phyloP scores from a whole-genome alignment of 2,888 invertebrate species.

The Encarsia formosa region DNA sequence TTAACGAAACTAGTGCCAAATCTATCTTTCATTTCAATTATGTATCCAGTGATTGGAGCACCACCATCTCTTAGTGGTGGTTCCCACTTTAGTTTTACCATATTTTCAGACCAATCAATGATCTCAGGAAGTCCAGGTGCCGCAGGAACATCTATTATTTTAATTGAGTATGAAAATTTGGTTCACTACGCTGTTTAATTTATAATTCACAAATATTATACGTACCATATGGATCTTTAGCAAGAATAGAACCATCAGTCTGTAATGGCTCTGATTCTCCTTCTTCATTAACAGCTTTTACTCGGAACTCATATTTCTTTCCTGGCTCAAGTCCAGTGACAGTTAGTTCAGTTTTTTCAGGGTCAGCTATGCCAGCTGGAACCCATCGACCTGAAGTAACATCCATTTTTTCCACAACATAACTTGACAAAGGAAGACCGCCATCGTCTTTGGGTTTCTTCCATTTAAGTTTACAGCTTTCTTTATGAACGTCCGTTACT shows the following conservation, averaged over 20 bases:
- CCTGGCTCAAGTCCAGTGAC: slow-evolving; percentile 89
- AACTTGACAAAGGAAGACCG: slow-evolving; percentile 85
- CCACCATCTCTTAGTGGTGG: slow-evolving; percentile 86
- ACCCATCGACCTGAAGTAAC: slow-evolving; percentile 81
- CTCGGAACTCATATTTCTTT: slow-evolving; percentile 95
- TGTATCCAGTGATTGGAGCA: slow-evolving; percentile 88
- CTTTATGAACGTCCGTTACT: slow-evolving; percentile 85
- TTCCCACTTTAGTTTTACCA: slow-evolving; percentile 87
- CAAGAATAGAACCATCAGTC: slow-evolving; percentile 80
- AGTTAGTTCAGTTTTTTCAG: slow-evolving; percentile 76
- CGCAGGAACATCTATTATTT: slow-evolving; percentile 66
- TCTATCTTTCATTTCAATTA: slow-evolving; percentile 89
- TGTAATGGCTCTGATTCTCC: slow-evolving; percentile 95
- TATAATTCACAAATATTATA: not conserved
- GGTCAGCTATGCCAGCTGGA: slow-evolving; percentile 79
- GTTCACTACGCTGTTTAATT: no score
- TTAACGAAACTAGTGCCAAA: slow-evolving; percentile 80
- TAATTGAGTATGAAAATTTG: not conserved
- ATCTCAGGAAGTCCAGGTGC: slow-evolving; percentile 89
- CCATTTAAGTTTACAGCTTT: slow-evolving; percentile 92
- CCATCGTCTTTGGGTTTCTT: slow-evolving; percentile 95
- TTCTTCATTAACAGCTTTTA: slow-evolving; percentile 94
- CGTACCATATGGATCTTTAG: slow-evolving; percentile 92
- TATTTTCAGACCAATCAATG: slow-evolving; percentile 86
- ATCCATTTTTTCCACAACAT: slow-evolving; percentile 94